phyloP scores from a whole-genome alignment of 2,797 vertebrate genomes.

The Poeciliopsis gracilis region DNA sequence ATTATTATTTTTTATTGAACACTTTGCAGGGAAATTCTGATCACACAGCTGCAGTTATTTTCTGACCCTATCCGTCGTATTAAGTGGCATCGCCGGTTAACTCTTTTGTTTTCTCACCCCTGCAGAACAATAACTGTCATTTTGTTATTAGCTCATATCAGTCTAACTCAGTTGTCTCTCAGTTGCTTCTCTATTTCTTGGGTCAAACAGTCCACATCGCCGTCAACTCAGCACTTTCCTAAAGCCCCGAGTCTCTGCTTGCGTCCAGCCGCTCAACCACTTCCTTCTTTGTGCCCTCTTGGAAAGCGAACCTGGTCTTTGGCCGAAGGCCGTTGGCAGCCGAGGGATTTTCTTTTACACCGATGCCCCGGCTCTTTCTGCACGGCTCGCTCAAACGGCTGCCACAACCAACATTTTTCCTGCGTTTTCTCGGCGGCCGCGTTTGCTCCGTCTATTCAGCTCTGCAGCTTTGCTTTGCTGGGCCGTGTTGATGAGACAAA shows the following conservation, averaged over 20 bases:
- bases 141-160: background rate
- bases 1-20: background rate
- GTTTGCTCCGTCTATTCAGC: constrained; percentile 56
- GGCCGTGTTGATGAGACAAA: constrained; percentile 46
- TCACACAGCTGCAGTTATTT: background rate
- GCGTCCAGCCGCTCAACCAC: constrained; percentile 32
- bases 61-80: background rate
- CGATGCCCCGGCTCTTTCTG: constrained; percentile 59
- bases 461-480: constrained; percentile 45
- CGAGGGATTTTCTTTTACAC: constrained; percentile 30
- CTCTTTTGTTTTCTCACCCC: no score
- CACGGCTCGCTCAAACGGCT: constrained; percentile 62
- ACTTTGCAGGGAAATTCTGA: background rate
- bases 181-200: background rate
- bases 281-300: constrained; percentile 55
- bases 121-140: background rate
- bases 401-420: constrained; percentile 47
- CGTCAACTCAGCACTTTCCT: constrained; percentile 41
- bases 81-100: no score
- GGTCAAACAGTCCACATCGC: background rate
- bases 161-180: background rate
- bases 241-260: constrained; percentile 32
- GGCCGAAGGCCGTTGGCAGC: constrained; percentile 68
- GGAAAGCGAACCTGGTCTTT: constrained; percentile 68
- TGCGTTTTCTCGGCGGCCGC: constrained; percentile 47